Percentiles rank a stretch among this genome's conserved stretches.
phyloP scores from a whole-genome alignment of 2,888 invertebrate genomes.

The Metopia argyrocephala region DNA sequence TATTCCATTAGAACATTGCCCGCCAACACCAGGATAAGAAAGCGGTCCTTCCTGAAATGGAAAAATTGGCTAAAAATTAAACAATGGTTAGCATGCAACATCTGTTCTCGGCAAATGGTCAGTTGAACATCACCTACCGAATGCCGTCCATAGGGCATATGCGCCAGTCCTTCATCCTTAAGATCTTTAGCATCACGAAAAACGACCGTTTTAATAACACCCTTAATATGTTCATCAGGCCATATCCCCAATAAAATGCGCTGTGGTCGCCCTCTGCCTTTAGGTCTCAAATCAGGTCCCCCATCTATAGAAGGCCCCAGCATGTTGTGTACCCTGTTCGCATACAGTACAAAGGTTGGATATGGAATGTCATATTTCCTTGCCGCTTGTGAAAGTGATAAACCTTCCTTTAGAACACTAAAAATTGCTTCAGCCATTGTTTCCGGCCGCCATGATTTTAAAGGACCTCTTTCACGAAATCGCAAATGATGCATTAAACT shows the following conservation, averaged over 20 bases:
- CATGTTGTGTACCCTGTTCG: constrained; percentile 96
- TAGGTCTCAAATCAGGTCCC: constrained; percentile 93
- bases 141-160: constrained; percentile 82
- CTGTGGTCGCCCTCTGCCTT: constrained; percentile 93
- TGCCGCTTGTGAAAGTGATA: constrained; percentile 93
- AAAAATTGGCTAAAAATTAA: constrained; percentile 78
- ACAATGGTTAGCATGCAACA: constrained; percentile 58
- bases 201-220: constrained; percentile 94
- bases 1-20: constrained; percentile 80
- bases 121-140: constrained; percentile 80
- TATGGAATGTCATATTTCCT: constrained; percentile 96
- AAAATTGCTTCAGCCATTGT: constrained; percentile 97
- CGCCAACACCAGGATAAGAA: constrained; percentile 80
- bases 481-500: constrained; percentile 93
- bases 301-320: constrained; percentile 94
- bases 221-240: constrained; percentile 96
- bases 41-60: constrained; percentile 82
- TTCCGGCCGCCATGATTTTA: constrained; percentile 95
- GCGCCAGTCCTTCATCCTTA: constrained; percentile 83
- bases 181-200: constrained; percentile 92
- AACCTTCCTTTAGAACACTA: constrained; percentile 93
- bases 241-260: constrained; percentile 93
- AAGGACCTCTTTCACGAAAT: constrained; percentile 93
- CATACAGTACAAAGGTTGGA: constrained; percentile 95
- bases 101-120: constrained; percentile 56